A percentile compares a stretch with the other conserved stretches of the same genome.
phyloP scores from a whole-genome alignment of 2,797 vertebrate genomes.

The Falco naumanni region DNA sequence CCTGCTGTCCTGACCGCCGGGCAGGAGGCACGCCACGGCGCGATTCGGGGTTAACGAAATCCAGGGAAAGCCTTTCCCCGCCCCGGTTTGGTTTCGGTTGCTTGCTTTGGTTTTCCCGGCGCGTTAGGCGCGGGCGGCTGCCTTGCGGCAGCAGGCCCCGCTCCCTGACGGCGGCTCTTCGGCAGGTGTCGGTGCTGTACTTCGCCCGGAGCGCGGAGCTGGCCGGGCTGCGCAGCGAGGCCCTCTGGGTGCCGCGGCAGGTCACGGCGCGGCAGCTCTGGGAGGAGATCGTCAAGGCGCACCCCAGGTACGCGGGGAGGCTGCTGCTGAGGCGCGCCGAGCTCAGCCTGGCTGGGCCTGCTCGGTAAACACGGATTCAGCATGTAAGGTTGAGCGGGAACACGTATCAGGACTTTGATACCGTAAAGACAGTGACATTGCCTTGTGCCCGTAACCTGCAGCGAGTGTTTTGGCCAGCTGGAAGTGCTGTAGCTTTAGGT shows the following conservation, averaged over 20 bases:
- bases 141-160: background rate
- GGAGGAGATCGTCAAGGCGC: constrained; percentile 79
- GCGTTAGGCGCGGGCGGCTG: no score
- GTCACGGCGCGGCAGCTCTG: constrained; percentile 82
- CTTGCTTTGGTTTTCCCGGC: background rate
- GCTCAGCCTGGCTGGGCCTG: accelerated
- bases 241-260: constrained; percentile 74
- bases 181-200: constrained; percentile 87
- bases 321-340: accelerated
- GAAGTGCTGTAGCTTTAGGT: background rate
- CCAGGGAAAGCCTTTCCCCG: background rate
- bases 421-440: accelerated
- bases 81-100: background rate
- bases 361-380: no score
- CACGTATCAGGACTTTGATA: accelerated
- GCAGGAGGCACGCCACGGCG: background rate
- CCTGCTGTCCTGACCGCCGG: background rate
- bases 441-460: background rate
- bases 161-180: no score
- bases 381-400: no score
- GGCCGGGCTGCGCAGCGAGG: constrained; percentile 83
- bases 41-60: no score
- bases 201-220: constrained; percentile 92
- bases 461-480: accelerated
- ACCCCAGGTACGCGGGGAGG: constrained; percentile 64